Base-by-base conservation (phyloP, 2,888 invertebrate species). In the Boloria euphrosyne region DNA sequence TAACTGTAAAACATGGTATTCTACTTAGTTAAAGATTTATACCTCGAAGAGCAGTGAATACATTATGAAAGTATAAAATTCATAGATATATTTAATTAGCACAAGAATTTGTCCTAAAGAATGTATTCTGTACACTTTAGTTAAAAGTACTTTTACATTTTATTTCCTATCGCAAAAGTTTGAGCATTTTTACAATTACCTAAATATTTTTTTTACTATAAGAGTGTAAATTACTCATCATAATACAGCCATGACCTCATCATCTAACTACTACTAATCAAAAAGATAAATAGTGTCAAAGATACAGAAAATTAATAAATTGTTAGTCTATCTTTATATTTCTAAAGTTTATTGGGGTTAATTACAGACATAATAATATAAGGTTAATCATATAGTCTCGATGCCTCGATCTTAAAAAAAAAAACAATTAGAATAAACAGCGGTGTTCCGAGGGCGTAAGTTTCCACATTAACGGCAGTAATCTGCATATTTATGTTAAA, bases 401-500 rank as follows among this genome's bases (percentile, higher is more conserved):
- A n/a, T n/a, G 22, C 46, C 44, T 46, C 13, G 46, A 57, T 57
- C 2, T 22, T 27, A 46, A 51, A 64, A 49, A 51, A 64, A 49
- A 59, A 49, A 7, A 49, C 38, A 59, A 59, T 59, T 59, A 59
- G 31, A 59, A 49, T 49, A 38, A 49, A 16, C 49, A 49, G 17
- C 1, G 17, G 4, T 14, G 22, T 43, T 51, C 13, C 4, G 18
- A 44, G 22, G 18, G 51, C 50, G 17, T 51, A 18, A 43, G 4
- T 22, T 31, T n/a, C 13, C 18, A 16, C 31, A 16, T 61, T 43
- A 61, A 51, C 13, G 22, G 5, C 51, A 43, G 51, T 14, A 43
- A 65, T 64, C 46, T 57, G 51, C 52, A 65, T 67, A 49, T 65
- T 65, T 61, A 68, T 68, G 65, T 14, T 58, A 57, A 61, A 65